Evolutionary conservation across 2,797 vertebrate genomes (phyloP).

Genomic region (Brotogeris chrysoptera): DNA sequence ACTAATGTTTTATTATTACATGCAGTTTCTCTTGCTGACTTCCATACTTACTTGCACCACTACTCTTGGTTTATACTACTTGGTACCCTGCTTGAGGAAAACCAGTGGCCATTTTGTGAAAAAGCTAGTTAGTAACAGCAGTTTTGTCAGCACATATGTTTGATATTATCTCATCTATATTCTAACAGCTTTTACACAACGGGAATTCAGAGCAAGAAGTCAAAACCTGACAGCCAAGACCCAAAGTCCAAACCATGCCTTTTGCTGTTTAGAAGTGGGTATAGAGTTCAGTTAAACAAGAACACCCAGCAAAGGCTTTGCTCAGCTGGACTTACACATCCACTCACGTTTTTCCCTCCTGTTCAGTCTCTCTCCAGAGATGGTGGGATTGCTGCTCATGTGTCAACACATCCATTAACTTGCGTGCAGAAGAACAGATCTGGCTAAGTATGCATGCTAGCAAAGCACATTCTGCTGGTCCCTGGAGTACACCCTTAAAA

Average conservation of each 20-base stretch:
- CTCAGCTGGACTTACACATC: neutral
- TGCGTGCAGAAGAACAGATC: rapidly evolving
- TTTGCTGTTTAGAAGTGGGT: no score
- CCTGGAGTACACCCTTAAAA: no score
- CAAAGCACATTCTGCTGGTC: neutral
- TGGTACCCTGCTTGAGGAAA: neutral
- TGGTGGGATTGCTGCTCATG: neutral
- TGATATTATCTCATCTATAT: neutral
- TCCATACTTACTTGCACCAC: neutral
- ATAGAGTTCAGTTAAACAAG: neutral
- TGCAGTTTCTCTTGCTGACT: neutral
- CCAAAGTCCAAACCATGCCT: neutral
- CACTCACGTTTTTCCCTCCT: neutral
- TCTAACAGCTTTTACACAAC: neutral
- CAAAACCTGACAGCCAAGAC: neutral
- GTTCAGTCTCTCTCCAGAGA: neutral
- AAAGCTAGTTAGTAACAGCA: neutral
- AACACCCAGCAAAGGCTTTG: neutral
- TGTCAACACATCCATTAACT: neutral
- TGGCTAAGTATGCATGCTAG: rapidly evolving
- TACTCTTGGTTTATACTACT: rapidly evolving
- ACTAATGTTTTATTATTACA: neutral
- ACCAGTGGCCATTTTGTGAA: neutral
- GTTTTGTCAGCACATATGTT: neutral
- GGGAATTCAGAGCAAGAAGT: neutral